A percentile compares a stretch with the other conserved stretches of the same genome.
These are phyloP conservation scores for Trogon melanurus DNA, from an alignment of 2,113 vertebrate genomes.

Conservation along the genomic window DNA sequence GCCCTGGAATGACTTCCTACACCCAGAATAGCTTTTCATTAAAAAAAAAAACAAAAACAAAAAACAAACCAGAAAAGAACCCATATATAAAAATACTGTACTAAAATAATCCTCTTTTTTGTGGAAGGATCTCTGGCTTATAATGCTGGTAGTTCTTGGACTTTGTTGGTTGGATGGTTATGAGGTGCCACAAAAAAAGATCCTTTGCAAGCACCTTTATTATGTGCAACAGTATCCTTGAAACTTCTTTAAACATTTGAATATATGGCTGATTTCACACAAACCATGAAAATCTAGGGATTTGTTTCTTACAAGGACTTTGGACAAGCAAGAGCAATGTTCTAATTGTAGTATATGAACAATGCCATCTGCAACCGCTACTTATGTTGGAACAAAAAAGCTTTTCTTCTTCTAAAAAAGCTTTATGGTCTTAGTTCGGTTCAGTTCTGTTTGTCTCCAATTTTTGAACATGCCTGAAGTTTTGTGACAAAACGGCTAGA, in stretches of 20 bases:
- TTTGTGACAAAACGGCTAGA: not conserved
- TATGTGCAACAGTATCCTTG: not conserved
- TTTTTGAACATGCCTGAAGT: not conserved
- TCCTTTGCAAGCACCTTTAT: not conserved
- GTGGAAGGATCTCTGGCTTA: not conserved
- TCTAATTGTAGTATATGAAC: not conserved
- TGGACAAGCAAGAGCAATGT: not conserved
- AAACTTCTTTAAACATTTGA: not conserved
- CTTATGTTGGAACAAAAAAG: not conserved
- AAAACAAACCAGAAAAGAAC: not conserved
- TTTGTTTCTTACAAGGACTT: not conserved
- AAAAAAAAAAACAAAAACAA: not conserved
- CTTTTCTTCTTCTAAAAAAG: not conserved
- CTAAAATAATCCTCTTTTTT: not conserved
- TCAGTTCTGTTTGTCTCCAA: not conserved
- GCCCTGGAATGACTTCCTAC: not conserved
- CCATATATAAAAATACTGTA: not conserved
- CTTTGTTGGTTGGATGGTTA: not conserved
- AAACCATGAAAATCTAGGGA: not conserved
- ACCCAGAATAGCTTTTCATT: not conserved
- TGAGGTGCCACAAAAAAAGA: not conserved
- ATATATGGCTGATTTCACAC: not conserved
- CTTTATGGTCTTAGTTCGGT: not conserved
- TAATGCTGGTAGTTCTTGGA: not conserved
- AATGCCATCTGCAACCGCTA: not conserved